These are phyloP conservation scores for Spodoptera picta DNA, from an alignment of 2,888 invertebrate species.

Conservation along the genomic window DNA sequence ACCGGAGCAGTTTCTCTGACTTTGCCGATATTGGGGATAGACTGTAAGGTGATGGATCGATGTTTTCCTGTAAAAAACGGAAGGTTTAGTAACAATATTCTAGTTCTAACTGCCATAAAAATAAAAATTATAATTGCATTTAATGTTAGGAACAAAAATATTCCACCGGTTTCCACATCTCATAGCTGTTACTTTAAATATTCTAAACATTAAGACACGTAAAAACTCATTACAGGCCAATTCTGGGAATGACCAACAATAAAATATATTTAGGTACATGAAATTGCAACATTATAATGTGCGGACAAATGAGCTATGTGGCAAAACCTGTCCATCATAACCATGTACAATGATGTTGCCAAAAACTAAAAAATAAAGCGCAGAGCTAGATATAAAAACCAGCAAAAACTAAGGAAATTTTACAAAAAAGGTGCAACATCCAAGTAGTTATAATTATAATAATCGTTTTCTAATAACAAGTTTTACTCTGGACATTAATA, in stretches of 20 bases:
- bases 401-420: conserved; percentile 32
- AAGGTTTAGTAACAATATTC: neutral
- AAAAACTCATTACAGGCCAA: conserved; percentile 24
- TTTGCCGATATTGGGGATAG: conserved; percentile 98
- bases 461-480: conserved; percentile 53
- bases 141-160: neutral
- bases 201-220: conserved; percentile 12
- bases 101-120: neutral
- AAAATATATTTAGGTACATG: conserved; percentile 43
- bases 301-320: conserved; percentile 49
- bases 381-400: conserved; percentile 38
- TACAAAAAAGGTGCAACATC: conserved; percentile 36
- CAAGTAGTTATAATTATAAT: conserved; percentile 44
- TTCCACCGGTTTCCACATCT: too few species aligned
- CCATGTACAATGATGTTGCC: conserved; percentile 26
- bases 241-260: conserved; percentile 46
- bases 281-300: conserved; percentile 51
- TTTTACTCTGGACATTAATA: conserved; percentile 48
- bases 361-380: conserved; percentile 38
- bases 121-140: conserved; percentile 5
- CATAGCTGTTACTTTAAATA: too few species aligned
- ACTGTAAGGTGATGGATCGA: conserved; percentile 96
- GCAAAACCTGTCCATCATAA: conserved; percentile 49
- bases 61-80: conserved; percentile 90
- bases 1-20: conserved; percentile 97